A percentile compares a stretch with the other conserved stretches of the same genome.
These are phyloP conservation scores for Bedellia somnulentella DNA, from an alignment of 2,888 invertebrate genomes.

Conservation along the genomic window DNA sequence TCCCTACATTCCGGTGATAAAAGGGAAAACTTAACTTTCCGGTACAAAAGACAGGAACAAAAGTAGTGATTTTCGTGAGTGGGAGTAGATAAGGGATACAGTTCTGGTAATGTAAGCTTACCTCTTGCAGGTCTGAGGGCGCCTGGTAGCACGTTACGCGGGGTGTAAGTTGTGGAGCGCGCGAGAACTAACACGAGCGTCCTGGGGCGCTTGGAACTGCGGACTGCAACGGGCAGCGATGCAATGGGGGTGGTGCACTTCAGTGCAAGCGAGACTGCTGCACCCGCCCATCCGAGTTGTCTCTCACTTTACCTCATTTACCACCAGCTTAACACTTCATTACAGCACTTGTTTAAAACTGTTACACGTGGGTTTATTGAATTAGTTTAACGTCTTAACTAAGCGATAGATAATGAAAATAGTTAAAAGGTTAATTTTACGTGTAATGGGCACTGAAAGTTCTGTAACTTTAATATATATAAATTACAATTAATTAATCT, in stretches of 20 bases:
- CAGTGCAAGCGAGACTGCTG: conserved; percentile 57
- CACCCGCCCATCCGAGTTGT: conserved; percentile 49
- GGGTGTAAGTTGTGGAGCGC: conserved; percentile 34
- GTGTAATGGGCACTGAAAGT: no score
- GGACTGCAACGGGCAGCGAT: conserved; percentile 40
- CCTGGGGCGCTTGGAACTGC: conserved; percentile 27
- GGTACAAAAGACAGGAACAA: conserved; percentile 7
- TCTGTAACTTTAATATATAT: no score
- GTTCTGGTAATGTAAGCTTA: conserved; percentile 37
- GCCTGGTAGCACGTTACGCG: conserved; percentile 56
- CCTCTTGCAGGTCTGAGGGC: conserved; percentile 35
- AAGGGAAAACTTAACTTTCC: conserved; percentile 48
- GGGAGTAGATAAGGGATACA: conserved; percentile 26
- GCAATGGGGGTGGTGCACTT: conserved; percentile 38
- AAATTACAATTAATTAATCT: no score
- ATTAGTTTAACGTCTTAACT: no score
- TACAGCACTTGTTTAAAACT: no score
- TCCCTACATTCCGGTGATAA: conserved; percentile 55
- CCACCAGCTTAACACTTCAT: conserved; percentile 13
- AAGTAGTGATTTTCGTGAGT: conserved; percentile 12
- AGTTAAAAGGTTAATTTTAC: no score
- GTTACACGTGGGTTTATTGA: no score
- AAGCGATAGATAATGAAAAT: no score
- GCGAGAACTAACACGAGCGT: conserved; percentile 28
- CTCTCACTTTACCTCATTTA: conserved; percentile 58